Evolutionary conservation across 2,797 vertebrate species (phyloP), one percentile per base, ranked within the genome.

Genomic region (Dallia pectoralis): DNA sequence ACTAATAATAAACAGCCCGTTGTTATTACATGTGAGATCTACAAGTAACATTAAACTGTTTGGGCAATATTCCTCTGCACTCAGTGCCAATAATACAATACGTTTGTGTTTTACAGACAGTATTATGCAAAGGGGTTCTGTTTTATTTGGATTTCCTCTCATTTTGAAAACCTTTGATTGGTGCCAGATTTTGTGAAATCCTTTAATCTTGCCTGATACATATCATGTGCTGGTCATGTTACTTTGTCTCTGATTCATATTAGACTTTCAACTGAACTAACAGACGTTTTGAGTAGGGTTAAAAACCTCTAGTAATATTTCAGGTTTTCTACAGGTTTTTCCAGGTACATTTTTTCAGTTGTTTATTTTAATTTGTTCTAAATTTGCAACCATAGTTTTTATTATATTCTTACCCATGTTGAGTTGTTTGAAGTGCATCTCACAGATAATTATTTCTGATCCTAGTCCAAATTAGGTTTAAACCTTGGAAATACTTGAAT

Each of bases 181-280:
- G 80, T 84, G 86, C 80, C 81, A 89, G 87, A 77, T 87, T 79
- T 82, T 87, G 81, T 68, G 68, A 87, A 87, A 91, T 84, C 87
- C 76, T 77, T 88, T 91, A 90, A 92, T 90, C 87, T 86, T 73
- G 75, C 82, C 59, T 81, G 84, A 86, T 87, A 81, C 78, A 74
- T 78, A 81, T 89, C 86, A 88, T 84, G 77, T 77, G 86, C 84
- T 66, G 71, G 79, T 90, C 85, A 78, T 86, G 71, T 84, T 88
- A 64, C 76, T 78, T 6, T 27, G 59, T 12, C 47, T 70, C 56
- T 53, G 53, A 73, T 71, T 76, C 67, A 70, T 69, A 72, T 53
- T 32, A 67, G 69, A 74, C 22, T 64, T 65, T 69, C 63, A 63
- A 69, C 77, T 78, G 56, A 69, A 79, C 19, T 64, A 59, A 7